Conservation (phyloP, 2,888 invertebrate species). For the Drosophila lacicola region DNA sequence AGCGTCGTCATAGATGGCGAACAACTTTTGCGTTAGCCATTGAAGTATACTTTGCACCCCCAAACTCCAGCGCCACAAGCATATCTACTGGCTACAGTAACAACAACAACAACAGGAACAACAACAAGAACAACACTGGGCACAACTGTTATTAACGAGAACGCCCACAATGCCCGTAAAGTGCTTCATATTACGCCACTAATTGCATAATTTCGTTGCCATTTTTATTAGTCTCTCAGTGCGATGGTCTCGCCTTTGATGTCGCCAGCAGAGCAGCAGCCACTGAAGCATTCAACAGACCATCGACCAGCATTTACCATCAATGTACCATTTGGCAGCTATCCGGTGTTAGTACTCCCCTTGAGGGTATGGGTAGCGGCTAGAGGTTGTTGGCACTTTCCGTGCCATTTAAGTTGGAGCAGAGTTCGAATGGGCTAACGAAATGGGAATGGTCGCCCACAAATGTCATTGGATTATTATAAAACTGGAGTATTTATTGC, state of each 20-base stretch:
- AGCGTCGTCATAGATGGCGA: slow-evolving; percentile 39
- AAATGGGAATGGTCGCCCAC: slow-evolving; percentile 45
- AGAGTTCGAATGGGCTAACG: slow-evolving; percentile 8
- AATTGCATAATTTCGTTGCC: slow-evolving; percentile 78
- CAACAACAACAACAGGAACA: slow-evolving; percentile 13
- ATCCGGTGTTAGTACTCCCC: neutral
- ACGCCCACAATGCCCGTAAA: slow-evolving; percentile 78
- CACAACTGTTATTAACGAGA: slow-evolving; percentile 69
- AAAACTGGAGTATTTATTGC: slow-evolving; percentile 82
- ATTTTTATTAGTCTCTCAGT: slow-evolving; percentile 72
- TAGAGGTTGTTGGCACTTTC: slow-evolving; percentile 24
- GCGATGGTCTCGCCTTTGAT: slow-evolving; percentile 63
- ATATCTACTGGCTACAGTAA: neutral
- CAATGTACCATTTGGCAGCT: slow-evolving; percentile 26
- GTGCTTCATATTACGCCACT: slow-evolving; percentile 79
- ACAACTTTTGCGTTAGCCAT: slow-evolving; percentile 46
- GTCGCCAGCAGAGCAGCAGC: slow-evolving; percentile 46
- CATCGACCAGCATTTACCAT: slow-evolving; percentile 26
- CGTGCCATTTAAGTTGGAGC: slow-evolving; percentile 53
- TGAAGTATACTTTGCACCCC: slow-evolving; percentile 27
- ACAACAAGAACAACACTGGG: slow-evolving; percentile 6
- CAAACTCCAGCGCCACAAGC: neutral
- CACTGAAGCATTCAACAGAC: slow-evolving; percentile 13
- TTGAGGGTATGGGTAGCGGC: slow-evolving; percentile 2
- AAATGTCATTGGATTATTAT: slow-evolving; percentile 81